A percentile compares a stretch with the other conserved stretches of the same genome.
Evolutionary conservation across 2,888 invertebrate species (phyloP).

Genomic region (Pseudeuparius sepicola): DNA sequence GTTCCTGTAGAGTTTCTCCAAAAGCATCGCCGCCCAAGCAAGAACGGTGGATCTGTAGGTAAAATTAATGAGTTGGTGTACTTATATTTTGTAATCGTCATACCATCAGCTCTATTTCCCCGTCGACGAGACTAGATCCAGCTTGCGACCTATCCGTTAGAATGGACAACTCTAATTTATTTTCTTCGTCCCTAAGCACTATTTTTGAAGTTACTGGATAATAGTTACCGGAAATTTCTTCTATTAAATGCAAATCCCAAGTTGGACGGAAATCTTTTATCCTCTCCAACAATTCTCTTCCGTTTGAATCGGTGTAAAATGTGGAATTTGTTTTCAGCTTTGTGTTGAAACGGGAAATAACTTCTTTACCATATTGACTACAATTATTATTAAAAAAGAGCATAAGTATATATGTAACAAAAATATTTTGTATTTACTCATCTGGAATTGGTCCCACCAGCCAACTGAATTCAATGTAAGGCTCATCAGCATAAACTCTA

Average conservation of each 20-base stretch:
- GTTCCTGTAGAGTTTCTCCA: conserved; percentile 86
- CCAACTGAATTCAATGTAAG: conserved; percentile 60
- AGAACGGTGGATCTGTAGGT: conserved; percentile 62
- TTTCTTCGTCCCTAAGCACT: conserved; percentile 41
- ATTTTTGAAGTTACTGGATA: conserved; percentile 68
- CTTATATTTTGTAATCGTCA: too few relatives aligned
- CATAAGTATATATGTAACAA: too few relatives aligned
- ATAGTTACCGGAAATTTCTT: conserved; percentile 59
- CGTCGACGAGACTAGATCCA: conserved; percentile 48
- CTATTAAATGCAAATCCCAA: conserved; percentile 44
- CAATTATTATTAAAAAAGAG: too few relatives aligned
- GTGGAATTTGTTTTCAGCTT: conserved; percentile 49
- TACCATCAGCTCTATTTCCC: conserved; percentile 58
- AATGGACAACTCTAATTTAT: conserved; percentile 41
- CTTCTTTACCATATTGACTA: conserved; percentile 62
- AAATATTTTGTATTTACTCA: conserved; percentile 38
- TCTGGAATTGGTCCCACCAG: conserved; percentile 66
- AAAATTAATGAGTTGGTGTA: too few relatives aligned
- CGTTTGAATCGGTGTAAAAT: conserved; percentile 73
- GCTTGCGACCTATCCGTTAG: conserved; percentile 56
- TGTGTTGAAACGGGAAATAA: conserved; percentile 63
- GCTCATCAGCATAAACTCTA: conserved; percentile 50
- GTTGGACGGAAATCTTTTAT: conserved; percentile 51
- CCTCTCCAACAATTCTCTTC: conserved; percentile 55
- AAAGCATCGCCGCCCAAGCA: conserved; percentile 77